Conservation (phyloP, 2,888 invertebrate species). For the Priapulus caudatus region DNA sequence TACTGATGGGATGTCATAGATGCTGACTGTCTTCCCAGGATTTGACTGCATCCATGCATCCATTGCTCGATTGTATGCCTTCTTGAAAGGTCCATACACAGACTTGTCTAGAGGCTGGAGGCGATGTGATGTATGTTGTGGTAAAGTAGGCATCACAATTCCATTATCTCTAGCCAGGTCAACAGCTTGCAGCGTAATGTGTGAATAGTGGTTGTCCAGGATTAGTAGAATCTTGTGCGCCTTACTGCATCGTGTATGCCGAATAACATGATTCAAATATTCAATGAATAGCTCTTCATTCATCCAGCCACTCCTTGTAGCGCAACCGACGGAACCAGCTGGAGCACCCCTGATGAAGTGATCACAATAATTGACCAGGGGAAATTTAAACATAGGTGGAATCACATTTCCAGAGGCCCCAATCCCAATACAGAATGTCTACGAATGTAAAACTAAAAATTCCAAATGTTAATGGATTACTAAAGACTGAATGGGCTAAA, state of each 20-base stretch:
- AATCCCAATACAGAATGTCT: no score
- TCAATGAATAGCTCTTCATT: neutral
- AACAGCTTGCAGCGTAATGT: neutral
- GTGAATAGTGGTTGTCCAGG: neutral
- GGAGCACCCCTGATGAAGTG: neutral
- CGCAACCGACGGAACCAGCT: neutral
- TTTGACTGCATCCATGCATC: neutral
- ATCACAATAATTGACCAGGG: no score
- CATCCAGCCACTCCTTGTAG: neutral
- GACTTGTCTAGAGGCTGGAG: neutral
- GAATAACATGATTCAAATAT: conserved; percentile 1
- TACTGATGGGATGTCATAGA: neutral
- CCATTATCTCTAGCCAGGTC: neutral
- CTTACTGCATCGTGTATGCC: neutral
- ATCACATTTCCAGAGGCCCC: no score
- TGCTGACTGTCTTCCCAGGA: neutral
- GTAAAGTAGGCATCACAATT: neutral
- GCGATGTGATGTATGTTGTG: neutral
- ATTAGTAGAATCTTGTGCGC: neutral
- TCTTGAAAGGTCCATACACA: conserved; percentile 1
- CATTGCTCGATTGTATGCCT: neutral
- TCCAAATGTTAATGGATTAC: no score
- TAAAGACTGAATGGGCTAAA: no score
- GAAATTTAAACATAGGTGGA: no score
- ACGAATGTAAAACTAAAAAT: no score